A percentile compares a stretch with the other conserved stretches of the same genome.
These are phyloP conservation scores for Lepidonotus clava DNA, from an alignment of 2,888 invertebrate genomes.

Conservation along the genomic window DNA sequence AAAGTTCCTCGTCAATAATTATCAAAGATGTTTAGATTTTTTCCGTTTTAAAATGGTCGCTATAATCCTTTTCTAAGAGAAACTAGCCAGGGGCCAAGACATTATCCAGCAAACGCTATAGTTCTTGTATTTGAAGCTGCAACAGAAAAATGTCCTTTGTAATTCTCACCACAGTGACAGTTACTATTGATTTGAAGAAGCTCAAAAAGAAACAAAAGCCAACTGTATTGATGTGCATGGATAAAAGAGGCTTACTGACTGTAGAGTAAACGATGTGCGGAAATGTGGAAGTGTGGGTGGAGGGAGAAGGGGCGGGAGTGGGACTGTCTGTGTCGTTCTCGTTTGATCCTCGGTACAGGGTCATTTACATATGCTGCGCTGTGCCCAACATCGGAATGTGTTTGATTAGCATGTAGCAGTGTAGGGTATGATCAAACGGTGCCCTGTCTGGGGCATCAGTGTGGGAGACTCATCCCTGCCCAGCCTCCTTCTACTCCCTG, in stretches of 20 bases:
- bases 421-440: constrained; percentile 12
- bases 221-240: neutral
- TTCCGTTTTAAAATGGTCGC: neutral
- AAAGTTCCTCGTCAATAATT: neutral
- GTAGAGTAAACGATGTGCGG: constrained; percentile 12
- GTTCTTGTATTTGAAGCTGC: neutral
- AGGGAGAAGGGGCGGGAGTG: neutral
- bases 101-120: neutral
- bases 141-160: neutral
- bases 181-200: neutral
- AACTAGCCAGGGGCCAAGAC: constrained; percentile 8
- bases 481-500: neutral
- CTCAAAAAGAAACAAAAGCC: constrained; percentile 24
- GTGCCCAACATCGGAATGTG: neutral
- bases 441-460: neutral
- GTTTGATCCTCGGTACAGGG: neutral
- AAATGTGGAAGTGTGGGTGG: constrained; percentile 3
- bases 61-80: neutral
- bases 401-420: constrained; percentile 26
- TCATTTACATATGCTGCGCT: constrained; percentile 10
- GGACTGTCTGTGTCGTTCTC: neutral
- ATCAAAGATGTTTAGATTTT: neutral
- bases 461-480: neutral
- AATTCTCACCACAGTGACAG: neutral
- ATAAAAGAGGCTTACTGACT: constrained; percentile 17